Evolutionary conservation across 2,113 vertebrate genomes (phyloP), one percentile per base, ranked within the genome.

Genomic region (Gymnocephalus cernua): DNA sequence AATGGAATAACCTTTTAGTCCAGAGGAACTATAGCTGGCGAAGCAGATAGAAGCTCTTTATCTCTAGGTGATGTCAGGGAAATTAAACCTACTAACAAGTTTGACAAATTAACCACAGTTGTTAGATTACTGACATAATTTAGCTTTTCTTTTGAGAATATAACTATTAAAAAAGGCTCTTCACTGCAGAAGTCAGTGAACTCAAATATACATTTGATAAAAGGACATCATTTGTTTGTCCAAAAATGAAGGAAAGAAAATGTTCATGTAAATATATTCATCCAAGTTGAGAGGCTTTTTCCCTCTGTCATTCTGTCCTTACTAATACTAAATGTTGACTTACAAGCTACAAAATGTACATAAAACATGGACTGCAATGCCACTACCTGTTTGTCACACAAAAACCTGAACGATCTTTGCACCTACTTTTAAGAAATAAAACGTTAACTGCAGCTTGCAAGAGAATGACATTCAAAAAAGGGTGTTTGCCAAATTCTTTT

Each of bases 391-490:
- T 77, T 73, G 62, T 82, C 72, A 75, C 85, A 68, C 73, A 25
- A 27, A 38, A 68, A 50, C 70, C 74, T 54, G 38, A 80, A 91
- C 18, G 70, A 84, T 80, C 51, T 84, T 88, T 91, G 82, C 89
- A 93, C 86, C 88, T 80, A 72, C 70, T 79, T 72, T 16, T 62
- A 56, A 68, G 73, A 67, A 62, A 53, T 25, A 45, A 59, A 78
- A 75, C 45, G 70, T 77, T 64, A 41, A 85, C 53, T 82, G 79
- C 86, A 85, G 79, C 86, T 86, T 93, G 82, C 83, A 90, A 88
- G 57, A 90, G 93, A 93, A 95, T 95, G 93, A 84, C 76, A 54
- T 84, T 80, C 48, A 86, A 82, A 80, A 82, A 70, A 78, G 71
- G 80, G 80, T 83, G 77, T 89, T 87, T 80, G 85, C 72, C 47